Evolutionary conservation across 2,113 vertebrate species (phyloP).

Genomic region (Rhinopomastus cyanomelas): DNA sequence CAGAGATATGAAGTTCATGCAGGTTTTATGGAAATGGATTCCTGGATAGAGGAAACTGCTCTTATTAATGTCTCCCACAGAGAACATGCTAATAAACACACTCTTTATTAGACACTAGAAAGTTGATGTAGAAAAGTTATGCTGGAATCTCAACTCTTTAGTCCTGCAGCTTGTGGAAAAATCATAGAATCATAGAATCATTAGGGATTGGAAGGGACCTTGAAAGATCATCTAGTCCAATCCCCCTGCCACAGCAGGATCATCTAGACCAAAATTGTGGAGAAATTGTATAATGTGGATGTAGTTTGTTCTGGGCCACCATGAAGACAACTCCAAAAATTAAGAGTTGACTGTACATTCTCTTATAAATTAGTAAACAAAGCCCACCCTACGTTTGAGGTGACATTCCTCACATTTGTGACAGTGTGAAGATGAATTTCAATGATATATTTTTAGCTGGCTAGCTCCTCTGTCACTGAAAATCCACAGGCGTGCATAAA

Average conservation of each 20-base stretch:
- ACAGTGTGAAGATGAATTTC: background rate
- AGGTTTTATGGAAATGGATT: conserved; percentile 32
- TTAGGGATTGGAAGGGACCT: too few species aligned
- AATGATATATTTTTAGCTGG: conserved; percentile 3
- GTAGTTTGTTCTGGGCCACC: background rate
- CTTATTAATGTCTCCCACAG: conserved; percentile 6
- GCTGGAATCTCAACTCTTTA: background rate
- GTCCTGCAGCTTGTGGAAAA: background rate
- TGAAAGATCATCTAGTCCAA: too few species aligned
- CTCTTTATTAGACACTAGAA: conserved; percentile 22
- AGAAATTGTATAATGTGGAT: background rate
- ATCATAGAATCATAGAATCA: too few species aligned
- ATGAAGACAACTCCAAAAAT: background rate
- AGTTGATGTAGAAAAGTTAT: background rate
- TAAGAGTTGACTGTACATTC: background rate
- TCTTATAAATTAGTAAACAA: background rate
- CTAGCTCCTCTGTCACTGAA: background rate
- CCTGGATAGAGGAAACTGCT: background rate
- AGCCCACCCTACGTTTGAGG: background rate
- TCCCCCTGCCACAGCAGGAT: too few species aligned
- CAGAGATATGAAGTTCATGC: background rate
- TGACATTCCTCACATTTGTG: background rate
- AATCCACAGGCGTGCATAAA: background rate
- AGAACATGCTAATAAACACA: conserved; percentile 34
- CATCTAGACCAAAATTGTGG: too few species aligned